Evolutionary conservation across 2,113 vertebrate genomes (phyloP), one percentile per base, ranked within the genome.

Genomic region (Mobula birostris): DNA sequence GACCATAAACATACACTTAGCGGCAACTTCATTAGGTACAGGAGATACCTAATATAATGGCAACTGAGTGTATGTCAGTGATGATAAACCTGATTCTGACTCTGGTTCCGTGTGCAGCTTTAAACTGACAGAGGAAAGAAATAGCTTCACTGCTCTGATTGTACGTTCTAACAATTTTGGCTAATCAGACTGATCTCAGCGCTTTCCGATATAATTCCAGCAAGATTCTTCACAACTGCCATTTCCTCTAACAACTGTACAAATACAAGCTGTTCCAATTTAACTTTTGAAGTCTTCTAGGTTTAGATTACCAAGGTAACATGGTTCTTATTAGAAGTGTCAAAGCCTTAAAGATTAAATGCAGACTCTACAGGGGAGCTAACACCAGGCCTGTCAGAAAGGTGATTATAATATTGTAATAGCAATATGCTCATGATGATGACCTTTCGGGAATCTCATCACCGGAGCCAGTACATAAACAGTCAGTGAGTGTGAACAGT

Each of bases 391-490:
- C 36, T 36, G n/a, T 91, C 63, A 40, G n/a, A 70, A 91, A 91
- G 88, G 63, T 91, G 88, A 91, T 91, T 68, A 91, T 70, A 91
- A 91, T 66, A 66, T 21, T 91, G 32, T 40, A 91, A 70, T 91
- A 36, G 63, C n/a, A 68, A 68, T 32, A 15, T 66, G 88, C 61
- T 70, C 1, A 12, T 91, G 58, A 68, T 91, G 88, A 91, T 91
- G 88, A 91, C 88, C 88, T 91, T 70, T 91, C n/a, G 70, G 19
- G 19, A 40, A 36, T 91, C 61, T 70, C 88, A 90, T 58, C 58
- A 66, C 7, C n/a, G 14, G 14, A 74, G 66, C 70, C 68, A 93
- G 36, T 40, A 29, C 40, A 36, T 40, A 74, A 92, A 48, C 19
- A 48, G 68, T 93, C 24, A 74, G 58, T 74, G 0, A 27, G 63